These are phyloP conservation scores for Spondyliosoma cantharus DNA, from an alignment of 2,797 vertebrate genomes.

Conservation along the genomic window DNA sequence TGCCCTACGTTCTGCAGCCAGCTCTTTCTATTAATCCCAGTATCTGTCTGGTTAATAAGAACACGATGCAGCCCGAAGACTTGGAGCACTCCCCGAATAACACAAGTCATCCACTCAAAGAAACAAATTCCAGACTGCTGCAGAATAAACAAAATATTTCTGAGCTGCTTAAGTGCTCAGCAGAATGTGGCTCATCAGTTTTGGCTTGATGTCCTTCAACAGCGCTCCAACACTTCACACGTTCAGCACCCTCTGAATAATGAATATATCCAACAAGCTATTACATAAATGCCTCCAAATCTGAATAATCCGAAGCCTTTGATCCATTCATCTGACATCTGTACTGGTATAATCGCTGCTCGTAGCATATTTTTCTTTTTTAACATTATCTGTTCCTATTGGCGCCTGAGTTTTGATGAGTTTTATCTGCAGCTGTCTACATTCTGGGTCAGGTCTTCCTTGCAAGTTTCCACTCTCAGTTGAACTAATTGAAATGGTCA, in stretches of 20 bases:
- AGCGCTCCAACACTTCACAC: slow-evolving; percentile 44
- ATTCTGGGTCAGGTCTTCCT: not conserved
- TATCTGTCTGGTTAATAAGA: slow-evolving; percentile 62
- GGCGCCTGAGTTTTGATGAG: not conserved
- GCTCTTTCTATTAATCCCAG: slow-evolving; percentile 58
- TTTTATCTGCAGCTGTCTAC: not conserved
- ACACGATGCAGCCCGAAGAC: slow-evolving; percentile 49
- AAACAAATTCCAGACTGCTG: slow-evolving; percentile 70
- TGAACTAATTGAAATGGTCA: no score
- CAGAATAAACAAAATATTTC: slow-evolving; percentile 71
- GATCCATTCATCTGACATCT: slow-evolving; percentile 3
- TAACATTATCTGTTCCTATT: not conserved
- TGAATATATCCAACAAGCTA: slow-evolving; percentile 47
- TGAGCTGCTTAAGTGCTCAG: slow-evolving; percentile 45
- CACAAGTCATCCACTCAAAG: slow-evolving; percentile 56
- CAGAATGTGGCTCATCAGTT: slow-evolving; percentile 57
- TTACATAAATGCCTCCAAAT: slow-evolving; percentile 50
- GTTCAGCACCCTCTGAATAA: slow-evolving; percentile 49
- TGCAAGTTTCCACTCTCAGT: no score
- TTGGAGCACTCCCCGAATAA: slow-evolving; percentile 48
- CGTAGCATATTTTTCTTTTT: not conserved
- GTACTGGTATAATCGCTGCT: not conserved
- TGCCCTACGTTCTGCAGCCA: slow-evolving; percentile 21
- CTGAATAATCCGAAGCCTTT: slow-evolving; percentile 30
- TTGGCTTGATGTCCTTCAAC: slow-evolving; percentile 49